phyloP scores from a whole-genome alignment of 2,113 vertebrate species.

The Eretmochelys imbricata region DNA sequence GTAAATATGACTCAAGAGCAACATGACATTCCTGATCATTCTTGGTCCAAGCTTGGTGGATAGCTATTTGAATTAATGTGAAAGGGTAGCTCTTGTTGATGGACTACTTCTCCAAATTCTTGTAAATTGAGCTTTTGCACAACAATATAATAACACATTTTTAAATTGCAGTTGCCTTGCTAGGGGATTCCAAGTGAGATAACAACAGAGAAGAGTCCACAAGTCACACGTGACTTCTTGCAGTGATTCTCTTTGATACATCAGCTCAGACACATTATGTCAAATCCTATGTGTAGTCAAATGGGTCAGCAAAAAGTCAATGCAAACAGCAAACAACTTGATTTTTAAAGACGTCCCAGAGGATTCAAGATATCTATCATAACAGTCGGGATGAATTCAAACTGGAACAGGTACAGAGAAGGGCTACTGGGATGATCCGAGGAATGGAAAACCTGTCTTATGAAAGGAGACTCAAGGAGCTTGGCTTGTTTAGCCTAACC shows the following conservation, averaged over 20 bases:
- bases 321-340: not conserved
- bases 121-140: not conserved
- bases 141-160: not conserved
- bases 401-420: too few species aligned
- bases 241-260: not conserved
- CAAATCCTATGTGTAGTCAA: not conserved
- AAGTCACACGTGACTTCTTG: not conserved
- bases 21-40: not conserved
- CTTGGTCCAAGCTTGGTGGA: not conserved
- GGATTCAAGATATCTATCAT: not conserved
- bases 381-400: not conserved
- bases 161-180: not conserved
- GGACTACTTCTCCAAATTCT: not conserved
- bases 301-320: not conserved
- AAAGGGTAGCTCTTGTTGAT: not conserved
- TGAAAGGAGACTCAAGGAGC: too few species aligned
- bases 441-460: too few species aligned
- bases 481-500: too few species aligned
- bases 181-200: not conserved
- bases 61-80: not conserved
- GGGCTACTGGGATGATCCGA: too few species aligned
- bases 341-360: not conserved
- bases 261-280: not conserved
- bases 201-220: constrained; percentile 9
- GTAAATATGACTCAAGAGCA: not conserved